These are phyloP conservation scores for Athalia rosae DNA, from an alignment of 2,888 invertebrate species.

Conservation along the genomic window DNA sequence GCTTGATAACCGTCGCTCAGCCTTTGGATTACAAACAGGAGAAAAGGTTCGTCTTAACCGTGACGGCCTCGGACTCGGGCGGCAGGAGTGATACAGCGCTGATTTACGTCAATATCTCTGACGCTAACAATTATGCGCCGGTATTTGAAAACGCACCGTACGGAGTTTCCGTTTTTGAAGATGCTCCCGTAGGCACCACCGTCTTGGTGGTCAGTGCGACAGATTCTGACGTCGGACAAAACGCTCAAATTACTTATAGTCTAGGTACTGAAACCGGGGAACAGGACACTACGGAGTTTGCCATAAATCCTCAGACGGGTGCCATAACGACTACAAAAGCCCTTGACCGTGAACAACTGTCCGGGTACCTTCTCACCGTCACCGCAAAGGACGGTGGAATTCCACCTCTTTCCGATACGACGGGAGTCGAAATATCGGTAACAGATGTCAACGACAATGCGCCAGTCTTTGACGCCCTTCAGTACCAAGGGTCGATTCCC, in stretches of 20 bases:
- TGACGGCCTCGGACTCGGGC: constrained; percentile 92
- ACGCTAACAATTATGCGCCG: constrained; percentile 95
- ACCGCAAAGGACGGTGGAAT: constrained; percentile 95
- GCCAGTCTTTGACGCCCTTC: constrained; percentile 88
- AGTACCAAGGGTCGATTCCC: constrained; percentile 88
- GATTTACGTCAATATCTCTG: constrained; percentile 93
- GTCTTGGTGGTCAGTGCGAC: constrained; percentile 94
- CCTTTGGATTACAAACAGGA: constrained; percentile 95
- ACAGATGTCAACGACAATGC: constrained; percentile 97
- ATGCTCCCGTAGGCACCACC: constrained; percentile 92
- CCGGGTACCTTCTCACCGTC: constrained; percentile 90
- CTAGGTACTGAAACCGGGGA: constrained; percentile 80
- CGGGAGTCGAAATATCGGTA: constrained; percentile 95
- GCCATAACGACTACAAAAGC: constrained; percentile 90
- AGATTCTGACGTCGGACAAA: constrained; percentile 96
- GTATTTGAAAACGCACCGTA: constrained; percentile 96
- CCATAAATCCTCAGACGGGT: constrained; percentile 94
- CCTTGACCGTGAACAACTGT: constrained; percentile 88
- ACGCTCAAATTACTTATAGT: constrained; percentile 91
- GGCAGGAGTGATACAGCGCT: constrained; percentile 91
- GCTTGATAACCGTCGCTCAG: constrained; percentile 91
- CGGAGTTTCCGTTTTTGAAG: constrained; percentile 92
- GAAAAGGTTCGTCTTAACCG: constrained; percentile 88
- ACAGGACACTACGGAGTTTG: constrained; percentile 79
- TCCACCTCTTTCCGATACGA: constrained; percentile 93